Conservation (phyloP, 1,140 invertebrate species). For the Conus ventricosus region DNA sequence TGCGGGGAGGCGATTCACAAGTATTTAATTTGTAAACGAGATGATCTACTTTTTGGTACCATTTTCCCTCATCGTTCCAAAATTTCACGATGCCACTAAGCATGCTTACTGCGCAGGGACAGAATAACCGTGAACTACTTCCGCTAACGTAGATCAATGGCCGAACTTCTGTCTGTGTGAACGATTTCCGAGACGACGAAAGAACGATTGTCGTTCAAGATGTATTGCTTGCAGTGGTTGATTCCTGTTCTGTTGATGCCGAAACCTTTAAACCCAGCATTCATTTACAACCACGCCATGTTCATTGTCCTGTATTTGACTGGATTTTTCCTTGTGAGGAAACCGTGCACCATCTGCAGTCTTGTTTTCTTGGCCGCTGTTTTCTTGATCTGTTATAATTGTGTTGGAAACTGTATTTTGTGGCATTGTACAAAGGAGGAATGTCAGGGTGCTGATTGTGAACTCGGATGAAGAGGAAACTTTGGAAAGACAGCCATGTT, state of each 20-base stretch:
- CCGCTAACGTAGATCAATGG: neutral
- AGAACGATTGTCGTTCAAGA: conserved; percentile 70
- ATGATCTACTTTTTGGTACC: too few relatives aligned
- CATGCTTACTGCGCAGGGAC: neutral
- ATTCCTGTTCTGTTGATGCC: conserved; percentile 97
- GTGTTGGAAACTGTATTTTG: conserved; percentile 94
- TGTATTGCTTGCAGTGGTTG: conserved; percentile 99
- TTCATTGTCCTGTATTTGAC: conserved; percentile 95
- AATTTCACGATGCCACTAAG: neutral
- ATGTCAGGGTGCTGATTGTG: conserved; percentile 57
- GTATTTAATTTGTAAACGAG: too few relatives aligned
- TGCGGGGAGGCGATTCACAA: too few relatives aligned
- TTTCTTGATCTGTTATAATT: conserved; percentile 96
- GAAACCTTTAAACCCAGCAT: conserved; percentile 93
- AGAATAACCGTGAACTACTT: neutral
- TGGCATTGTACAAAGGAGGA: conserved; percentile 78
- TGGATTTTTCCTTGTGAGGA: conserved; percentile 91
- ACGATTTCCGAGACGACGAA: neutral
- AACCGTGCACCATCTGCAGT: conserved; percentile 96
- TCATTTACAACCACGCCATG: conserved; percentile 96
- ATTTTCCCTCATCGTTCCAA: neutral
- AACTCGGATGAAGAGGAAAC: conserved; percentile 16
- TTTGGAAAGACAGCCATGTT: neutral
- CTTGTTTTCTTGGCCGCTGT: conserved; percentile 94
- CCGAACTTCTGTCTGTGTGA: neutral